Conservation (phyloP, 2,888 invertebrate species). For the Euplagia quadripunctaria region DNA sequence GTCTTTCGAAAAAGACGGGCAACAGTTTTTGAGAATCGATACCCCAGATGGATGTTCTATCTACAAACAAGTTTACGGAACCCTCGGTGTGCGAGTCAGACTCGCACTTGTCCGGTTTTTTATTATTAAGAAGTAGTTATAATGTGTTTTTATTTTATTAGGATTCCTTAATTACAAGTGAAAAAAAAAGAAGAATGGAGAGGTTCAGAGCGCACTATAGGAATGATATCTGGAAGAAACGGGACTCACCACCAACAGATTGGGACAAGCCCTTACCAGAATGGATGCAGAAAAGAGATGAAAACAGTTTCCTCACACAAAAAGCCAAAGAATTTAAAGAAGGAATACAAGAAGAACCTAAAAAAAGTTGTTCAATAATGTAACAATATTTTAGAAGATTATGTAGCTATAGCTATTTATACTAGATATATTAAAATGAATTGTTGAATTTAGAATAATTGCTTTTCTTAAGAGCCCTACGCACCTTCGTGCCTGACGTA, state of each 20-base stretch:
- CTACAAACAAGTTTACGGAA: too few relatives aligned
- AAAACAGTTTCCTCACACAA: constrained; percentile 89
- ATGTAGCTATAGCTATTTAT: constrained; percentile 44
- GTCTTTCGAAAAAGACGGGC: too few relatives aligned
- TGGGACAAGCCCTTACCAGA: constrained; percentile 95
- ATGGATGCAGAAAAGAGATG: constrained; percentile 90
- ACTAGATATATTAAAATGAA: constrained; percentile 3
- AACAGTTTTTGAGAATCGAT: too few relatives aligned
- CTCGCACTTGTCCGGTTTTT: too few relatives aligned
- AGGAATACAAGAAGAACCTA: constrained; percentile 63
- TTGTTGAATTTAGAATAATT: constrained; percentile 19
- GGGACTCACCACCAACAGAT: constrained; percentile 91
- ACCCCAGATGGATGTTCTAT: too few relatives aligned
- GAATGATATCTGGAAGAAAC: constrained; percentile 93
- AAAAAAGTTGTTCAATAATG: constrained; percentile 73
- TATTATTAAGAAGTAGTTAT: not conserved
- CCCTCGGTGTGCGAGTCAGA: too few relatives aligned
- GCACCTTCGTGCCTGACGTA: too few relatives aligned
- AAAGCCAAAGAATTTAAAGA: constrained; percentile 89
- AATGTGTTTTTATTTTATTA: constrained; percentile 54
- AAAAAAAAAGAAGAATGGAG: constrained; percentile 88
- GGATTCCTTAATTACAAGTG: constrained; percentile 91
- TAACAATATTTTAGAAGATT: constrained; percentile 54
- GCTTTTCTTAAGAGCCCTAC: not conserved
- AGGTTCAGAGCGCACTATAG: constrained; percentile 90